Evolutionary conservation across 2,797 vertebrate genomes (phyloP).

Genomic region (Neomorphus geoffroyi): DNA sequence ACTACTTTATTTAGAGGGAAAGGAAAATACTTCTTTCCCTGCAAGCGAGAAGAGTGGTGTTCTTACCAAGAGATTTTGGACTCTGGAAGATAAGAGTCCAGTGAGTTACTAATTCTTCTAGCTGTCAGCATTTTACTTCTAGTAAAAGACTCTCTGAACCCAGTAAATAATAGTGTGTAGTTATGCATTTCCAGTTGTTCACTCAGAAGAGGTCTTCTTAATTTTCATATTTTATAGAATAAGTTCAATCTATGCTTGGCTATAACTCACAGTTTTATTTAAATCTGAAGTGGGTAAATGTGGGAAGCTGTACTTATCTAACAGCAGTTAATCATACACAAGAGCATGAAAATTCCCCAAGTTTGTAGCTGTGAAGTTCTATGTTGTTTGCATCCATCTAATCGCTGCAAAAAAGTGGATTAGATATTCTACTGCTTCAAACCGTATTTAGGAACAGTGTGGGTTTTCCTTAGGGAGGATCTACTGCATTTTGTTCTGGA

Average conservation of each 20-base stretch:
- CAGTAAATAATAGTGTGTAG: background rate
- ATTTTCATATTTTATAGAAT: background rate
- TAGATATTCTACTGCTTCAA: background rate
- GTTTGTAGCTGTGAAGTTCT: background rate
- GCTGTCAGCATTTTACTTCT: background rate
- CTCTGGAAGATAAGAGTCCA: background rate
- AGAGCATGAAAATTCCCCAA: background rate
- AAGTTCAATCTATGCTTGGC: background rate
- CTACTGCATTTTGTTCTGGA: conserved; percentile 1
- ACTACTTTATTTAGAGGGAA: background rate
- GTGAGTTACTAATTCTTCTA: background rate
- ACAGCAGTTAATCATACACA: background rate
- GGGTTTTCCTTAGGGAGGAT: conserved; percentile 19
- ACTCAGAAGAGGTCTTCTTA: background rate
- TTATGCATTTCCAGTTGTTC: background rate
- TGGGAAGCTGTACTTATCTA: background rate
- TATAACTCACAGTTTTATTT: background rate
- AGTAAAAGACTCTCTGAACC: background rate
- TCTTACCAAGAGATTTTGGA: background rate
- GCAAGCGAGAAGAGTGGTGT: background rate
- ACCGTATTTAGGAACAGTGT: background rate
- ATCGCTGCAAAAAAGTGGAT: background rate
- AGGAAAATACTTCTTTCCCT: background rate
- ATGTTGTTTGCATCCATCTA: background rate
- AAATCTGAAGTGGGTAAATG: background rate